Evolutionary conservation across 2,113 vertebrate genomes (phyloP).

Genomic region (Tyto alba): DNA sequence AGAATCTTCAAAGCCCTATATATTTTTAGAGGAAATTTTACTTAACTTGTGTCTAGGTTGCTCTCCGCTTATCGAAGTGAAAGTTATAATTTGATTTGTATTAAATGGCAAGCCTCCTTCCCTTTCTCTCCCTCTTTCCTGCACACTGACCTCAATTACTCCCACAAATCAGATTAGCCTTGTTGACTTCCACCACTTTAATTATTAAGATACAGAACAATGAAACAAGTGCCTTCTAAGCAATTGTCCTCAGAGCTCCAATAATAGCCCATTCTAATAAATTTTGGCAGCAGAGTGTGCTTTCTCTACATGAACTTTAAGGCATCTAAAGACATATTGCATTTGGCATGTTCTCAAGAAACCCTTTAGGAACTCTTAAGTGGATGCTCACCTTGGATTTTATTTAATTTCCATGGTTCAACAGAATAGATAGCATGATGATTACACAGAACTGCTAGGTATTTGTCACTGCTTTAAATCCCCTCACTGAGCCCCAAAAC

Average conservation of each 20-base stretch:
- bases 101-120: slow-evolving; percentile 1
- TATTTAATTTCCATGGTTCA: background rate
- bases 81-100: slow-evolving; percentile 55
- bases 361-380: background rate
- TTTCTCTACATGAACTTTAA: slow-evolving; percentile 43
- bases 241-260: background rate
- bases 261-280: background rate
- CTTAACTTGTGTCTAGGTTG: slow-evolving; percentile 9
- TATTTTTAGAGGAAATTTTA: background rate
- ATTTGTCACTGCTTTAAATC: background rate
- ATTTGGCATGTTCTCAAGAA: background rate
- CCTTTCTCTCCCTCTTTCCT: slow-evolving; percentile 15
- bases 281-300: background rate
- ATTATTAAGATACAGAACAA: slow-evolving; percentile 49
- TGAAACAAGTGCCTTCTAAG: slow-evolving; percentile 15
- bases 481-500: background rate
- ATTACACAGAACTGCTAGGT: background rate
- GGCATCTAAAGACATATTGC: slow-evolving; percentile 26
- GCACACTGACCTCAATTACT: slow-evolving; percentile 69
- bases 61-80: slow-evolving; percentile 13
- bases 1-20: background rate
- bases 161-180: slow-evolving; percentile 69
- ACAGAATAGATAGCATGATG: background rate
- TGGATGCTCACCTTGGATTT: background rate
- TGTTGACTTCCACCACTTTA: slow-evolving; percentile 61